Percentiles rank a stretch among this genome's conserved stretches.
These are phyloP conservation scores for Odontothrips loti DNA, from an alignment of 2,888 invertebrate species.

Conservation along the genomic window DNA sequence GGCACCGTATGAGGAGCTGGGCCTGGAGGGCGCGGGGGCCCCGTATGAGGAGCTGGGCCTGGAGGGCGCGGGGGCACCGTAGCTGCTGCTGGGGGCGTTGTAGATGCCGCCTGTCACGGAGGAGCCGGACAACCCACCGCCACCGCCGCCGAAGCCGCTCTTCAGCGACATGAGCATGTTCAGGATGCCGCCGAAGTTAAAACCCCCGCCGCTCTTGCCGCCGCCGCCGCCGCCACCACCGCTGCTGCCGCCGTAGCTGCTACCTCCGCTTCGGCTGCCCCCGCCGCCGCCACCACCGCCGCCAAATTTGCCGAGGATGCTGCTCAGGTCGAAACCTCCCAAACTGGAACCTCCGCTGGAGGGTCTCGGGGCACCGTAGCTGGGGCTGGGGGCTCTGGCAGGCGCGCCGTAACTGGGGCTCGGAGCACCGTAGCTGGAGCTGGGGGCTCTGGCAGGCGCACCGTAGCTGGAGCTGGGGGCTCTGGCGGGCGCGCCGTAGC, in stretches of 20 bases:
- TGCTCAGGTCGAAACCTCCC: not conserved
- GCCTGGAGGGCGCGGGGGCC: not conserved
- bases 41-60: not conserved
- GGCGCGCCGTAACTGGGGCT: not conserved
- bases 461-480: slow-evolving; percentile 1
- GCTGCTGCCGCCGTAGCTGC: not conserved
- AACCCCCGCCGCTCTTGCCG: not conserved
- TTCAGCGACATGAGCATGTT: slow-evolving; percentile 2
- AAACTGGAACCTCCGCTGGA: not conserved
- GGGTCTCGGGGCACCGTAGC: not conserved
- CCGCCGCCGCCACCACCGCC: not conserved
- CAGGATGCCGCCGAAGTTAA: not conserved
- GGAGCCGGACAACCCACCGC: not conserved
- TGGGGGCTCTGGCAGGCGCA: not conserved
- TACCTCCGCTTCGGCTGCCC: not conserved
- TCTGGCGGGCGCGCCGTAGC: not conserved
- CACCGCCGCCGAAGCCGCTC: not conserved
- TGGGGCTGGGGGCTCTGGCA: not conserved
- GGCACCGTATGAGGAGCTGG: not conserved
- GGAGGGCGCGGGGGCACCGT: not conserved
- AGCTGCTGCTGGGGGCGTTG: not conserved
- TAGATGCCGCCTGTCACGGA: not conserved
- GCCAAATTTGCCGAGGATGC: not conserved
- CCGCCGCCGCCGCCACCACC: not conserved
- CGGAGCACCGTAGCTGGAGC: not conserved